Base-by-base conservation (phyloP, 1,140 invertebrate species). In the Trachymyrmex cornetzi region DNA sequence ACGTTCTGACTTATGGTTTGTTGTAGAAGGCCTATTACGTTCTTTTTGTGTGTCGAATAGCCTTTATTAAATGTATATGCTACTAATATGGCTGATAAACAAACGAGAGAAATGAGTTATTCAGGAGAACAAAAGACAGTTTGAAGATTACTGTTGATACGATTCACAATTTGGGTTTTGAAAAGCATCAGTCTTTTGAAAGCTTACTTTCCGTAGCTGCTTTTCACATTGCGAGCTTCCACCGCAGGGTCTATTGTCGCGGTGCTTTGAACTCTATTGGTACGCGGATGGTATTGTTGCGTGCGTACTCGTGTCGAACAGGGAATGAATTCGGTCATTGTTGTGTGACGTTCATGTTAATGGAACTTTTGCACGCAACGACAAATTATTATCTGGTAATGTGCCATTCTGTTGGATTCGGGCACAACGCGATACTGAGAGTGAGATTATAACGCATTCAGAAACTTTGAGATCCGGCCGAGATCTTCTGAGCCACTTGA, bases 231-330 rank as follows among this genome's bases (percentile, higher is more conserved):
- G 69, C 19, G 22, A 77, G 57, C 71, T 75, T 57, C 71, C 63
- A 77, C 61, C 67, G 16, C 44, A 38, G 44, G 22, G 48, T 48
- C 77, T 61, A 87, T 90, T 90, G 87, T 84, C 79, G 61, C 12
- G 61, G 22, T 82, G 27, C 85, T 90, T 90, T 88, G 87, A 90
- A 88, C 80, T 80, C 79, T n/a, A 66, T 82, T 74, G 72, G 50
- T 86, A 77, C 75, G 48, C 27, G 74, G 79, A 77, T 72, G 86
- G 77, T 77, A 91, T 88, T 90, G 82, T 91, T 90, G 77, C 89
- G 82, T 61, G 89, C 71, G 74, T 85, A 87, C 53, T 64, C 71
- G 72, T 50, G 48, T 69, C 77, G 77, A 91, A 91, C 48, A 67
- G 75, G 50, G 71, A 88, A 85, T 69, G 87, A 72, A 90, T 90